Percentiles rank a stretch among this genome's conserved stretches.
Conservation (phyloP, 2,888 invertebrate genomes). For the Tenodera sinensis region DNA sequence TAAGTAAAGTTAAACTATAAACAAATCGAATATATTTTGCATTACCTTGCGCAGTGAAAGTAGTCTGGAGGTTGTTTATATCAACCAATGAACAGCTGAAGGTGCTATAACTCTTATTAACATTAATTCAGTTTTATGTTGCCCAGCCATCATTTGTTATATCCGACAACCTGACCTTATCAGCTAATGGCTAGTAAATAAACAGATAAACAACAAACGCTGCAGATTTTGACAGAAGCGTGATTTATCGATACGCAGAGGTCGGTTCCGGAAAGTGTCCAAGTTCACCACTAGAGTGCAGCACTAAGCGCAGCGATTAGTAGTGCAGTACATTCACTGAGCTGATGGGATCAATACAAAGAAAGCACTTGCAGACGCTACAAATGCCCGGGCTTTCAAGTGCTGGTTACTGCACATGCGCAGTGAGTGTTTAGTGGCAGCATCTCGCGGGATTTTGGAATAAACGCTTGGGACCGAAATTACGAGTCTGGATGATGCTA, state of each 20-base stretch:
- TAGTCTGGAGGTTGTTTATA: too few species aligned
- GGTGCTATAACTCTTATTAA: not conserved
- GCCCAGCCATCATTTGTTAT: not conserved
- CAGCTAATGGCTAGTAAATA: not conserved
- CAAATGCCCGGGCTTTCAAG: not conserved
- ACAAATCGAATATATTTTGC: too few species aligned
- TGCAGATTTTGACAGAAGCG: too few species aligned
- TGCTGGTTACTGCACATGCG: not conserved
- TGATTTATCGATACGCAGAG: not conserved
- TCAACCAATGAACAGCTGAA: not conserved
- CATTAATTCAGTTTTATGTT: too few species aligned
- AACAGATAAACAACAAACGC: not conserved
- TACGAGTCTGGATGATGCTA: too few species aligned
- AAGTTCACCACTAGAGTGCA: not conserved
- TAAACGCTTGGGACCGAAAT: not conserved
- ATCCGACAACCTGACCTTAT: not conserved
- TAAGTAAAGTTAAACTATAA: too few species aligned
- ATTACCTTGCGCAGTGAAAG: too few species aligned
- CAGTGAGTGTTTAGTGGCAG: not conserved
- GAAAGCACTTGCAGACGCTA: not conserved
- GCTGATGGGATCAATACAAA: not conserved
- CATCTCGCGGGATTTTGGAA: not conserved
- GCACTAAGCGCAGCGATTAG: not conserved
- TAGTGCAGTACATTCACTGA: not conserved
- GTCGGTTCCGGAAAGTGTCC: not conserved